phyloP scores from a whole-genome alignment of 53 echinoderm and acorn worm species.

The Astropecten irregularis region DNA sequence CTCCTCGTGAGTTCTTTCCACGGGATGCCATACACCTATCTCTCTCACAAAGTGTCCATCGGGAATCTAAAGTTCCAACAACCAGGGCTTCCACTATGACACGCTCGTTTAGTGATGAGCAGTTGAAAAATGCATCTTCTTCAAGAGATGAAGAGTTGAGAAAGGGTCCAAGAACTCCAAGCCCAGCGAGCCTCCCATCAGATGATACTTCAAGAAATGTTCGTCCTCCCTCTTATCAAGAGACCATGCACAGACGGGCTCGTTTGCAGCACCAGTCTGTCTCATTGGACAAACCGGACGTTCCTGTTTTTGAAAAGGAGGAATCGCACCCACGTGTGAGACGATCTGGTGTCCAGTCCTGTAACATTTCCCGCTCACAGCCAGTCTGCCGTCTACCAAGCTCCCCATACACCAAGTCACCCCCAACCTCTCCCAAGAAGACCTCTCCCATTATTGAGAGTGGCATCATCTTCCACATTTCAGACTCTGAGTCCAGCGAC shows the following conservation, averaged over 20 bases:
- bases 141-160: background rate
- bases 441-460: slow-evolving; percentile 37
- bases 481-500: slow-evolving; percentile 91
- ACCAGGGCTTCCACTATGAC: background rate
- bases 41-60: background rate
- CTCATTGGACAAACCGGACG: slow-evolving; percentile 55
- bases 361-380: slow-evolving; percentile 17
- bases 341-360: slow-evolving; percentile 25
- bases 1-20: slow-evolving; percentile 87
- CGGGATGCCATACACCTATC: slow-evolving; percentile 76
- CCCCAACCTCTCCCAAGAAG: too few relatives aligned
- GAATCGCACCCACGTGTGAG: slow-evolving; percentile 2
- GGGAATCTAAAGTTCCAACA: background rate
- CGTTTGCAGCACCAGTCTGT: slow-evolving; percentile 54
- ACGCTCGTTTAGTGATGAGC: slow-evolving; percentile 34
- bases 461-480: slow-evolving; percentile 77
- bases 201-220: slow-evolving; percentile 6
- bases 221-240: slow-evolving; percentile 82
- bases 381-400: slow-evolving; percentile 19
- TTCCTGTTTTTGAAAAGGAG: slow-evolving; percentile 14
- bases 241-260: slow-evolving; percentile 81
- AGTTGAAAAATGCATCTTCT: background rate
- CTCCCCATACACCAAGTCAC: slow-evolving; percentile 25
- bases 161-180: background rate
- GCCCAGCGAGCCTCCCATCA: background rate